Base-by-base conservation (phyloP, 2,797 vertebrate species). In the Onychomys leucogaster region DNA sequence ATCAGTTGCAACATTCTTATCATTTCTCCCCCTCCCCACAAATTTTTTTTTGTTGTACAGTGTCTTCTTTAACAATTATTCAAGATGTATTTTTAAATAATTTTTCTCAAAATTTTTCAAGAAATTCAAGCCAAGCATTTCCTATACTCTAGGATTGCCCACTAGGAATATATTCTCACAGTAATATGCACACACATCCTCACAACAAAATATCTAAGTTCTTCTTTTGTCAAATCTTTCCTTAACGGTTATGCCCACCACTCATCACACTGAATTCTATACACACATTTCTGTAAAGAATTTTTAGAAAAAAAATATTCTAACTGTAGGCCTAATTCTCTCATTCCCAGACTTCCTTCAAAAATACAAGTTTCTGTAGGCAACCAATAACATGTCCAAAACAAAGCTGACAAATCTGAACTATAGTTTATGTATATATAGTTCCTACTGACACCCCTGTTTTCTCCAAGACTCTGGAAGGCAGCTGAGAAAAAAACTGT, bases 361-460 rank as follows among this genome's bases (percentile, higher is more conserved):
- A 89, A 95, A 94, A 86, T 76, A 95, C 34, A 89, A 65, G 37
- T 41, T 57, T 71, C 63, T 90, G 73, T 92, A 95, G 75, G 21
- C 86, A 93, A 93, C 82, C 78, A 81, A 96, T 85, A 80, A 82
- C 76, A 89, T 67, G 83, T 97, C 96, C 97, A 98, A 97, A 97
- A 23, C 34, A 90, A 0, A 98, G 96, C 57, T 94, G 93, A 2
- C 96, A 95, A 91, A 85, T 96, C 90, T 90, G 0, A 97, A 87
- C 81, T 96, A 52, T 76, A 91, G 80, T 96, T 76, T 76, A 95
- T 67, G 43, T 91, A 52, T n/a, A 87, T 12, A 85, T 21, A 87
- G 71, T 89, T 91, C 90, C 86, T 78, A 85, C 25, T 97, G 9
- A 69, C 65, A 90, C 67, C 87, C 55, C 94, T 89, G 90, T 97